Conservation (phyloP, 2,888 invertebrate species). For the Lymantria monacha region DNA sequence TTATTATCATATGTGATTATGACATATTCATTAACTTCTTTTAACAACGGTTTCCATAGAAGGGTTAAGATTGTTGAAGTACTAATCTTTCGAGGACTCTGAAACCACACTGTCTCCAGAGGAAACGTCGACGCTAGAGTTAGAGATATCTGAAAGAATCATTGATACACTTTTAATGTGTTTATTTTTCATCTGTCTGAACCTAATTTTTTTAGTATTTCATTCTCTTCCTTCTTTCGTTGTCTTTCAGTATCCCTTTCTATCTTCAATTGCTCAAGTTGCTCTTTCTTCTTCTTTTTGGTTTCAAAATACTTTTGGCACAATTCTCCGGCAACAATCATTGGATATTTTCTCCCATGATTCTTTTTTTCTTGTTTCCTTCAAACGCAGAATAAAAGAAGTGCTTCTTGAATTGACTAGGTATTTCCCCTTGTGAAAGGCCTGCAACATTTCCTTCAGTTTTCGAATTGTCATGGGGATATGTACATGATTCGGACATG, state of each 20-base stretch:
- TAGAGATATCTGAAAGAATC: neutral
- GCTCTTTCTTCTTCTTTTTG: conserved; percentile 1
- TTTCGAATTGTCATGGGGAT: no score
- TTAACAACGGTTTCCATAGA: conserved; percentile 10
- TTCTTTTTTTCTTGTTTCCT: conserved; percentile 6
- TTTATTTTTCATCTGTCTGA: conserved; percentile 1
- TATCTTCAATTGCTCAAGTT: conserved; percentile 1
- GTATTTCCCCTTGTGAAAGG: conserved; percentile 5
- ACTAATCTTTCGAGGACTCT: neutral
- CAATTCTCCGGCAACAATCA: conserved; percentile 9
- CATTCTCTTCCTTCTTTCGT: conserved; percentile 1
- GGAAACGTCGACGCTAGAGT: conserved; percentile 1
- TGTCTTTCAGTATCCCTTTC: neutral
- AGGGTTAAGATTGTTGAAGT: neutral
- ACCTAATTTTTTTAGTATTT: neutral
- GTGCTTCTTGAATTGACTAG: conserved; percentile 7
- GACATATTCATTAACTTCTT: neutral
- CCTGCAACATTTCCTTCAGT: conserved; percentile 10
- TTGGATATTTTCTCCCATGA: conserved; percentile 9
- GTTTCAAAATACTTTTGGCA: neutral
- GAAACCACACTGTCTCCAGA: conserved; percentile 6
- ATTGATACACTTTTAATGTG: conserved; percentile 1
- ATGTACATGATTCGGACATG: conserved; percentile 3
- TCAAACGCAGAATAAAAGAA: conserved; percentile 9
- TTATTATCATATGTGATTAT: no score